Conservation (phyloP, 2,797 vertebrate genomes). For the Otolemur crassicaudatus region DNA sequence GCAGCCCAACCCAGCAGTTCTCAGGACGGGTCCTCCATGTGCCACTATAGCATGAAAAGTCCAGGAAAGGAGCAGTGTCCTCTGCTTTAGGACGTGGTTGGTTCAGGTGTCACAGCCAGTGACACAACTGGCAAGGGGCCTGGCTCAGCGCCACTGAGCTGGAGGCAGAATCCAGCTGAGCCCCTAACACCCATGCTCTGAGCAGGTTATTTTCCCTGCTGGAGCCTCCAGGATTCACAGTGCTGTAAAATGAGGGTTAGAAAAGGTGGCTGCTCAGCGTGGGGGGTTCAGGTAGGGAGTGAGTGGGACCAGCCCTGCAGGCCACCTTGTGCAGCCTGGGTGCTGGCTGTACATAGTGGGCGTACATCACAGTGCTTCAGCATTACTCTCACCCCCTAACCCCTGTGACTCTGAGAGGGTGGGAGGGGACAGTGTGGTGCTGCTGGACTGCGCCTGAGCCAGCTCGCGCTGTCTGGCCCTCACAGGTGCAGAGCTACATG, state of each 20-base stretch:
- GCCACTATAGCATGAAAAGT: neutral
- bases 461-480: neutral
- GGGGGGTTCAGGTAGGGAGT: neutral
- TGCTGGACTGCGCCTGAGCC: neutral
- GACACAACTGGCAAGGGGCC: accelerated
- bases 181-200: neutral
- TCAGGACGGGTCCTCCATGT: neutral
- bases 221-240: neutral
- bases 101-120: no score
- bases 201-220: no score
- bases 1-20: neutral
- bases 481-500: conserved; percentile 89
- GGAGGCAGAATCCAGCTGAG: neutral
- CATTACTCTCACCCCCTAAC: accelerated
- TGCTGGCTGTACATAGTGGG: neutral
- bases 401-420: accelerated
- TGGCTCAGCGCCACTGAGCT: neutral
- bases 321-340: neutral
- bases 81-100: neutral
- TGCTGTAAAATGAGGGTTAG: neutral
- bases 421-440: accelerated
- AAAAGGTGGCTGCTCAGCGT: neutral
- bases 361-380: accelerated
- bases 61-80: neutral
- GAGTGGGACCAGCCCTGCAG: neutral